These are phyloP conservation scores for Pardalotus punctatus DNA, from an alignment of 2,113 vertebrate genomes.

Conservation along the genomic window DNA sequence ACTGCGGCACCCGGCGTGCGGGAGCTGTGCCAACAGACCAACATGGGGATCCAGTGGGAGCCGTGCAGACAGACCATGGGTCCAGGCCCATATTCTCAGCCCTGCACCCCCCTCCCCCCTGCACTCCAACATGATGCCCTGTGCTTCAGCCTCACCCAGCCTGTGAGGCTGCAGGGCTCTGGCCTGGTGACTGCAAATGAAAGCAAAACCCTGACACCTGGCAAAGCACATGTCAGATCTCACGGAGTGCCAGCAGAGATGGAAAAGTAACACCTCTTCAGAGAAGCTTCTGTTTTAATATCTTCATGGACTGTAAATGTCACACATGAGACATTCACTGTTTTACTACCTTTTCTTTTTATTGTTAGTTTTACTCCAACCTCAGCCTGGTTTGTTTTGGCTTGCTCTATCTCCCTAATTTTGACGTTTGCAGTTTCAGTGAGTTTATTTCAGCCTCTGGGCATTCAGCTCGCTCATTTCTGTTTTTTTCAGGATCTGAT, in stretches of 20 bases:
- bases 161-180: background rate
- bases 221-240: background rate
- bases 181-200: background rate
- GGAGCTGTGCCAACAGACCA: accelerated
- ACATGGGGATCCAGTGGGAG: accelerated
- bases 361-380: background rate
- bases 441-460: background rate
- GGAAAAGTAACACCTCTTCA: background rate
- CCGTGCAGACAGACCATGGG: accelerated
- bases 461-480: background rate
- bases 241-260: background rate
- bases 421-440: background rate
- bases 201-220: background rate
- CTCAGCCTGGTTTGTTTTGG: background rate
- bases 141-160: background rate
- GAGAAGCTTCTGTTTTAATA: background rate
- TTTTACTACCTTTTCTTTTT: background rate
- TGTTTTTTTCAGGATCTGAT: background rate
- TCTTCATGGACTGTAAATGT: background rate
- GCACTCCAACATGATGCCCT: background rate
- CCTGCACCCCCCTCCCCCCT: background rate
- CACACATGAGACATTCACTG: background rate
- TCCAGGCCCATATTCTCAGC: too few relatives aligned
- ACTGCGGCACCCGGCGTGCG: accelerated
- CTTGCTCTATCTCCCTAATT: background rate